A percentile compares a stretch with the other conserved stretches of the same genome.
These are phyloP conservation scores for Ypsolopha sequella DNA, from an alignment of 2,888 invertebrate species.

Conservation along the genomic window DNA sequence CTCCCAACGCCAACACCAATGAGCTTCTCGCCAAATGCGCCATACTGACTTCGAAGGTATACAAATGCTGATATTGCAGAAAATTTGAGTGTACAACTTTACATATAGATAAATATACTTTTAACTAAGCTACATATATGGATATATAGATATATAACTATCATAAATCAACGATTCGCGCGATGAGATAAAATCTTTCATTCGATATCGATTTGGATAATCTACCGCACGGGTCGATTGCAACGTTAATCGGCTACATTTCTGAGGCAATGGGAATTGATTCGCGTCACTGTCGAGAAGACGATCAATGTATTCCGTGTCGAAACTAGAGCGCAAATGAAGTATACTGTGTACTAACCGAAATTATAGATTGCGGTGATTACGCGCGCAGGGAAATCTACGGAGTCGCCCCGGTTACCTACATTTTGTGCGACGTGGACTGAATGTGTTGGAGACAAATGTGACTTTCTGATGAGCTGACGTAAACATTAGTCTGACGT, in stretches of 20 bases:
- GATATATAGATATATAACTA: constrained; percentile 13
- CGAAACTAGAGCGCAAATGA: constrained; percentile 48
- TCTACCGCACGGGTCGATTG: constrained; percentile 59
- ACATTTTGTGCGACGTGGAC: too few species aligned
- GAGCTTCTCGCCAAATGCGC: constrained; percentile 56
- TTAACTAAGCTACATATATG: constrained; percentile 26
- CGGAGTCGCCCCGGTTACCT: constrained; percentile 20
- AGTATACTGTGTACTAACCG: constrained; percentile 48
- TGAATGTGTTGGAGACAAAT: too few species aligned
- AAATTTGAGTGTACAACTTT: constrained; percentile 34
- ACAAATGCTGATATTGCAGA: constrained; percentile 54
- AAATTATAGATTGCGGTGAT: constrained; percentile 53
- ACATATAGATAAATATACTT: constrained; percentile 10
- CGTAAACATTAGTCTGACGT: too few species aligned
- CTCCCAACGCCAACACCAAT: constrained; percentile 40
- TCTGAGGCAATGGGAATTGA: constrained; percentile 30
- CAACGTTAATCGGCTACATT: constrained; percentile 55
- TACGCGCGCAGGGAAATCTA: constrained; percentile 28
- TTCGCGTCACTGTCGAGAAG: constrained; percentile 37
- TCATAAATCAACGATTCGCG: background rate
- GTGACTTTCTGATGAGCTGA: too few species aligned
- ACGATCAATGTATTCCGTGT: constrained; percentile 41
- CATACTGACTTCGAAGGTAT: constrained; percentile 29
- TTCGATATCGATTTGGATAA: constrained; percentile 11
- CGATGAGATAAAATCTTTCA: background rate